These are phyloP conservation scores for Apus apus DNA, from an alignment of 2,113 vertebrate species.

Conservation along the genomic window DNA sequence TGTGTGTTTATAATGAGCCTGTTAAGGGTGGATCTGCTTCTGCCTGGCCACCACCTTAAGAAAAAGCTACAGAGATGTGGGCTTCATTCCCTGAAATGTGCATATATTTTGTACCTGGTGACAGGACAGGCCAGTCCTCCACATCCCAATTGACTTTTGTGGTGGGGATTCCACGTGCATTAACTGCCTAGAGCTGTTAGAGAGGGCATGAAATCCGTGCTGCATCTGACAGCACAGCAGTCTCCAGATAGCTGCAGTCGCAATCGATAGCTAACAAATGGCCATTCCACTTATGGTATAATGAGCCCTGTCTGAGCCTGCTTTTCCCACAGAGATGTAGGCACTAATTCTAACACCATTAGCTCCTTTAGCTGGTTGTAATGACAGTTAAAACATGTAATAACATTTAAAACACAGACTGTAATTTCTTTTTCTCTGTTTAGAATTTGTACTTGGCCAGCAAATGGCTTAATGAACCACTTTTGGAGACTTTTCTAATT, in stretches of 20 bases:
- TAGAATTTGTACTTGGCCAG: constrained; percentile 34
- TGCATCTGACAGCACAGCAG: constrained; percentile 24
- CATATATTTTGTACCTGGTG: background rate
- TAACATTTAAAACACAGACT: constrained; percentile 47
- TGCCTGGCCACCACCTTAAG: background rate
- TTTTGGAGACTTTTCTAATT: constrained; percentile 12
- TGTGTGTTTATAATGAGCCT: background rate
- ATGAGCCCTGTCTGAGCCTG: constrained; percentile 3
- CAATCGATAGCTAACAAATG: constrained; percentile 48
- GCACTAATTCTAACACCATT: constrained; percentile 14
- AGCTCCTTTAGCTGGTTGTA: constrained; percentile 18
- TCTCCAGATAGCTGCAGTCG: constrained; percentile 7
- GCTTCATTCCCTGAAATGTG: background rate
- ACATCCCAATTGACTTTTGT: background rate
- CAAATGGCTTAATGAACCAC: background rate
- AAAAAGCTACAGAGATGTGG: background rate
- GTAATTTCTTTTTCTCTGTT: constrained; percentile 37
- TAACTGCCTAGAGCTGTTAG: background rate
- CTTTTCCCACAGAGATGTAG: constrained; percentile 27
- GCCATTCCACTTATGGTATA: constrained; percentile 21
- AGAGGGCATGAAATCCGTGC: background rate
- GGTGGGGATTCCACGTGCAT: background rate
- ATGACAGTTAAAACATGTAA: constrained; percentile 44
- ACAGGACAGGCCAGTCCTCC: background rate
- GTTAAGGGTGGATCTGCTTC: background rate